phyloP scores from a whole-genome alignment of 2,888 invertebrate genomes.

The Phengaris alcon region DNA sequence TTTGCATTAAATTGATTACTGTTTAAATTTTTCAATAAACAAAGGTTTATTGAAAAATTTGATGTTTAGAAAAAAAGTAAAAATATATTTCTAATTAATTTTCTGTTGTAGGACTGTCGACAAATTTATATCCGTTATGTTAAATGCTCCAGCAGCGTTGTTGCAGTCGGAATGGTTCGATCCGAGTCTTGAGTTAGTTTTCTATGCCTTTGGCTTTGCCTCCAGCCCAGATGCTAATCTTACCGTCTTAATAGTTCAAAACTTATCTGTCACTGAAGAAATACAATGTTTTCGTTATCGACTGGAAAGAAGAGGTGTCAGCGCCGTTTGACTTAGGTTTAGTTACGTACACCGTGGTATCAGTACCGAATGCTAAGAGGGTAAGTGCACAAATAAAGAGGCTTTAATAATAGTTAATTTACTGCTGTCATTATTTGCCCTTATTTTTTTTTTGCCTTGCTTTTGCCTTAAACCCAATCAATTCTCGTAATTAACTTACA shows the following conservation, averaged over 20 bases:
- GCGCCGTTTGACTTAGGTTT: slow-evolving; percentile 43
- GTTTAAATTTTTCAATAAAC: too few relatives aligned
- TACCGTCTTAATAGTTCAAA: slow-evolving; percentile 49
- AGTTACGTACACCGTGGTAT: slow-evolving; percentile 57
- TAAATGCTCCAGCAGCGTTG: slow-evolving; percentile 47
- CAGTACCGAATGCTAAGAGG: slow-evolving; percentile 62
- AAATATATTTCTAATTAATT: neutral
- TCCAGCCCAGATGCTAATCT: slow-evolving; percentile 43
- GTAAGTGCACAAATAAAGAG: slow-evolving; percentile 41
- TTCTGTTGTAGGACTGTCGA: slow-evolving; percentile 52
- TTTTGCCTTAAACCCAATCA: too few relatives aligned
- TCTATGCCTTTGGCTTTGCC: slow-evolving; percentile 66
- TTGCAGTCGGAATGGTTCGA: slow-evolving; percentile 54
- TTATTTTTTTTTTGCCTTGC: too few relatives aligned
- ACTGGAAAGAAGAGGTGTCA: slow-evolving; percentile 68
- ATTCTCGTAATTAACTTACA: too few relatives aligned
- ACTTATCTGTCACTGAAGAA: slow-evolving; percentile 57
- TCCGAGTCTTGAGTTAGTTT: slow-evolving; percentile 50
- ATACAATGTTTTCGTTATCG: slow-evolving; percentile 62
- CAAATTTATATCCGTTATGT: slow-evolving; percentile 46
- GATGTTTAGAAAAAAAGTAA: too few relatives aligned
- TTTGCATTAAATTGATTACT: too few relatives aligned
- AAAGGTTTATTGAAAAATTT: too few relatives aligned
- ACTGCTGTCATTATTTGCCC: too few relatives aligned
- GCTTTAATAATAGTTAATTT: too few relatives aligned